Conservation (phyloP, 2,888 invertebrate species). For the Apodemia hepburni region DNA sequence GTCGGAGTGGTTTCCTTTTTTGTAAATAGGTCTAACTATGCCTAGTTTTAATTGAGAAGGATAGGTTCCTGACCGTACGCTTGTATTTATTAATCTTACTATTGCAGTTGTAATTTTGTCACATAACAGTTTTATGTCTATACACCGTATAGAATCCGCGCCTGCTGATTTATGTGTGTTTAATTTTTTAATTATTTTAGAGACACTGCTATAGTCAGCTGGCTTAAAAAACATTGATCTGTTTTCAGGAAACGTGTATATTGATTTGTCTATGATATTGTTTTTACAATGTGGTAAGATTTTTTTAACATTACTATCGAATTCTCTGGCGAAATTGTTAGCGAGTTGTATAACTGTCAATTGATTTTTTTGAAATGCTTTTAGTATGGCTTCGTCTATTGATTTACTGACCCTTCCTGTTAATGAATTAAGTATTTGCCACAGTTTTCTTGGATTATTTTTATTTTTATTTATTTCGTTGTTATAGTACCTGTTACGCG, state of each 20-base stretch:
- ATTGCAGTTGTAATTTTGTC: not conserved
- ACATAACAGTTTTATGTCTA: not conserved
- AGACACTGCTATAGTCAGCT: not conserved
- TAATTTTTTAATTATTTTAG: slow-evolving; percentile 1
- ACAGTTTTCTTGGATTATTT: slow-evolving; percentile 18
- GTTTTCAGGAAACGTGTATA: not conserved
- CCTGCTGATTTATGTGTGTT: not conserved
- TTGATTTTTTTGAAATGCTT: slow-evolving; percentile 22
- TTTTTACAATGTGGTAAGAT: slow-evolving; percentile 17
- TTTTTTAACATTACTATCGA: slow-evolving; percentile 18
- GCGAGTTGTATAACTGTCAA: slow-evolving; percentile 16
- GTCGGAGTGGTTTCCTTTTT: too few relatives aligned
- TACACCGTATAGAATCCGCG: not conserved
- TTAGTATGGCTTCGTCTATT: slow-evolving; percentile 14
- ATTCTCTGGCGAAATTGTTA: slow-evolving; percentile 20
- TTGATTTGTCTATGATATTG: not conserved
- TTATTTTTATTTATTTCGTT: slow-evolving; percentile 15
- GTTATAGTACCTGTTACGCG: not conserved
- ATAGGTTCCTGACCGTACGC: not conserved
- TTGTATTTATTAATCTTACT: not conserved
- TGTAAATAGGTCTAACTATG: not conserved
- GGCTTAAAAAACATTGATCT: not conserved
- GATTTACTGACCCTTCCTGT: slow-evolving; percentile 22
- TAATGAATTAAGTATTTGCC: slow-evolving; percentile 21
- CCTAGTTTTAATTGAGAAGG: not conserved